phyloP scores from a whole-genome alignment of 2,113 vertebrate genomes.

The Bettongia penicillata region DNA sequence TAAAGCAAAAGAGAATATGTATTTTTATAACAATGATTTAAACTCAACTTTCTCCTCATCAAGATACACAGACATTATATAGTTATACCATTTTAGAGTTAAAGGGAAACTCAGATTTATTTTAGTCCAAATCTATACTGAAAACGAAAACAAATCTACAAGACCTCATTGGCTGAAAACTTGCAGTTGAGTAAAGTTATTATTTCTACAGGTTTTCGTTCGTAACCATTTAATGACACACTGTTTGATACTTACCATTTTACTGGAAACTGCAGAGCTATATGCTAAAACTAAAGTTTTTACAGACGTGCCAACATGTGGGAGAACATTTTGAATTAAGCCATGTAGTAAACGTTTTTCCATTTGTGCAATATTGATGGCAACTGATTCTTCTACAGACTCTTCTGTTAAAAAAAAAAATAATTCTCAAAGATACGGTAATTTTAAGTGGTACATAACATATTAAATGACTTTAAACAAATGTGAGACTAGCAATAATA shows the following conservation, averaged over 20 bases:
- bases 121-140: neutral
- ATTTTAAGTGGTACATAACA: neutral
- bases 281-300: slow-evolving; percentile 95
- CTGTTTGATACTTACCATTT: slow-evolving; percentile 90
- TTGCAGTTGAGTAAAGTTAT: neutral
- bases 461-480: neutral
- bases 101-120: neutral
- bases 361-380: slow-evolving; percentile 89
- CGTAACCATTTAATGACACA: neutral
- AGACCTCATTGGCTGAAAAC: neutral
- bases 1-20: neutral
- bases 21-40: slow-evolving; percentile 23
- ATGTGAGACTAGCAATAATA: neutral
- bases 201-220: neutral
- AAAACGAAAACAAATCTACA: neutral
- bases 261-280: slow-evolving; percentile 94
- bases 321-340: slow-evolving; percentile 94
- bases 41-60: slow-evolving; percentile 19
- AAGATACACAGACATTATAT: neutral
- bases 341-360: slow-evolving; percentile 94
- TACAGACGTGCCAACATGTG: slow-evolving; percentile 91
- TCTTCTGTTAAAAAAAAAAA: slow-evolving; percentile 85
- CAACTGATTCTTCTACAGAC: slow-evolving; percentile 85
- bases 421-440: neutral
- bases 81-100: neutral